Evolutionary conservation across 1,140 invertebrate species (phyloP).

Genomic region (Coelopa frigida): DNA sequence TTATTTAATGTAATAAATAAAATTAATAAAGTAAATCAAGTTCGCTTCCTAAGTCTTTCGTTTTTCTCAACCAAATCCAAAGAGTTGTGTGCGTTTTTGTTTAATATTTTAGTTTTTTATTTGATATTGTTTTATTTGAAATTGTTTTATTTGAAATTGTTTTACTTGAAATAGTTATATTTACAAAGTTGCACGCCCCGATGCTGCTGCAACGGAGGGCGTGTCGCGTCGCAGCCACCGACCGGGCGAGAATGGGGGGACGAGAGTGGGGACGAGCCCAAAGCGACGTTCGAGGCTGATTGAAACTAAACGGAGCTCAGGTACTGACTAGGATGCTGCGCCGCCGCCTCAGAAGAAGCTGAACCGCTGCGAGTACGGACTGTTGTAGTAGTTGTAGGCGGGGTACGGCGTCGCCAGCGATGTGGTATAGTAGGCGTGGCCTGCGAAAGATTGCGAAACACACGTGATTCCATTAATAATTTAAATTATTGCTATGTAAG

Average conservation of each 20-base stretch:
- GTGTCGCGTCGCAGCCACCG: no score
- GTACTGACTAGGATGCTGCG: not conserved
- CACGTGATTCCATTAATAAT: no score
- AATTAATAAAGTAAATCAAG: not conserved
- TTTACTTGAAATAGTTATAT: not conserved
- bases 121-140: no score
- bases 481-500: no score
- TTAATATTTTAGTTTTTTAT: no score
- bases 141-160: no score
- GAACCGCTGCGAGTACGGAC: constrained; percentile 14
- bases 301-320: not conserved
- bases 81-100: not conserved
- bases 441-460: not conserved
- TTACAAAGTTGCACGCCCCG: not conserved
- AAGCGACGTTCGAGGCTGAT: no score
- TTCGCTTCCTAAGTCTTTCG: not conserved
- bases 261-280: no score
- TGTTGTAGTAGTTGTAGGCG: constrained; percentile 13
- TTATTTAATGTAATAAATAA: not conserved
- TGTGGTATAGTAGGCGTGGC: constrained; percentile 1
- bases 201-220: no score
- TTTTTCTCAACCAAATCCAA: not conserved
- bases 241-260: no score
- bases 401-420: constrained; percentile 5
- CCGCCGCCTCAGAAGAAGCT: constrained; percentile 6